A percentile compares a stretch with the other conserved stretches of the same genome.
Conservation (phyloP, 2,113 vertebrate species). For the Pomatostomus ruficeps region DNA sequence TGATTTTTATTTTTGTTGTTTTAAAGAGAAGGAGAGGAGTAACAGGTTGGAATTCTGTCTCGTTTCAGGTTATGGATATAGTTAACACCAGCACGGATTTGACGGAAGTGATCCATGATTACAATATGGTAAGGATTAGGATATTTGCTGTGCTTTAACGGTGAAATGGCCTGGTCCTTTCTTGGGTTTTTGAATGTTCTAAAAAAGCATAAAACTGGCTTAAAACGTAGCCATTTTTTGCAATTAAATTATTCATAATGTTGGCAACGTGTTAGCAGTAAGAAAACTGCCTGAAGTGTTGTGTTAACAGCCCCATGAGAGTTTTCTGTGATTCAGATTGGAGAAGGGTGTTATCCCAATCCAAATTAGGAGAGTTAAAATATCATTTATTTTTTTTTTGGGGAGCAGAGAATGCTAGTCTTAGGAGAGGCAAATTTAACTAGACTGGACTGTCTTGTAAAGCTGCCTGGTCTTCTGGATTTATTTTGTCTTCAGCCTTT, state of each 20-base stretch:
- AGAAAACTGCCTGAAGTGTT: background rate
- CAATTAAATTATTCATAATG: background rate
- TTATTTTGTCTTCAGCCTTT: background rate
- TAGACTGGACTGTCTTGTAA: background rate
- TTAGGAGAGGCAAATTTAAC: background rate
- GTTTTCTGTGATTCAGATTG: background rate
- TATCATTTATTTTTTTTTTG: background rate
- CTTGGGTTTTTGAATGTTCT: background rate
- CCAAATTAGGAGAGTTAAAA: background rate
- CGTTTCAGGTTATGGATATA: constrained; percentile 89
- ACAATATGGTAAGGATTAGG: constrained; percentile 79
- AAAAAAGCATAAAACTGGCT: background rate
- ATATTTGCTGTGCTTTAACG: background rate
- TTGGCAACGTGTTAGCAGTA: background rate
- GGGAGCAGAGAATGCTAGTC: background rate
- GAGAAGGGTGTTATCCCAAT: background rate
- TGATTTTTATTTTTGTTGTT: background rate
- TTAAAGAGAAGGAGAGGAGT: background rate
- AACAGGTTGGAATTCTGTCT: background rate
- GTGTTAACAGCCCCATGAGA: background rate
- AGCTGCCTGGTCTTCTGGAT: background rate
- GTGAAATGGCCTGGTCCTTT: background rate
- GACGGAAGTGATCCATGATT: constrained; percentile 88
- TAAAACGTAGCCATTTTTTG: background rate
- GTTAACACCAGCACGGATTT: constrained; percentile 93